Conservation (phyloP, 2,888 invertebrate genomes). For the Callimorpha dominula region DNA sequence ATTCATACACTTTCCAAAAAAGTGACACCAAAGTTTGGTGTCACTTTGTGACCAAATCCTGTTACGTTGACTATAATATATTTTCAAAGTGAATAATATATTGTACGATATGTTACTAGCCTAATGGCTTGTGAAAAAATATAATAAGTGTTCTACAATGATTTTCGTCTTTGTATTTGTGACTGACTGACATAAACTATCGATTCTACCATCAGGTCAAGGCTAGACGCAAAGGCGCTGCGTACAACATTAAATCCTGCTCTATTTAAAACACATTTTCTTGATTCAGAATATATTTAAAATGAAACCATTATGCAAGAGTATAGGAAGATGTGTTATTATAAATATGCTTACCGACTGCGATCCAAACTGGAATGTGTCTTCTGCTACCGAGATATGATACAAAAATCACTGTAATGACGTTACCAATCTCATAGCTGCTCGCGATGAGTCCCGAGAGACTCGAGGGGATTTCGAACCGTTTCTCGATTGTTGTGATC, state of each 20-base stretch:
- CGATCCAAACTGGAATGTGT: slow-evolving; percentile 98
- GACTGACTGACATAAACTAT: slow-evolving; percentile 23
- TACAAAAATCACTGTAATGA: slow-evolving; percentile 98
- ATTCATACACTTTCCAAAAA: no score
- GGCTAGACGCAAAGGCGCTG: slow-evolving; percentile 26
- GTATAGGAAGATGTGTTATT: no score
- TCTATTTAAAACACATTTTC: slow-evolving; percentile 16
- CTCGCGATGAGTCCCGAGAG: slow-evolving; percentile 97
- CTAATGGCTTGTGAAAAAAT: background rate
- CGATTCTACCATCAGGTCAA: slow-evolving; percentile 33
- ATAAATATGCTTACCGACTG: slow-evolving; percentile 89
- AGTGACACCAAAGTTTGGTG: no score
- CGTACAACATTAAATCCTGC: slow-evolving; percentile 20
- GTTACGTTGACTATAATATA: background rate
- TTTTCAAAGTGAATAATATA: background rate
- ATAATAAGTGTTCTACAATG: background rate
- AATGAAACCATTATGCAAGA: background rate
- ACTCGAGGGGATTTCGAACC: slow-evolving; percentile 97
- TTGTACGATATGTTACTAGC: background rate
- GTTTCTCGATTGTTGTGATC: slow-evolving; percentile 98
- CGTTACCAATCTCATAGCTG: slow-evolving; percentile 98
- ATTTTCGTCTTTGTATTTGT: background rate
- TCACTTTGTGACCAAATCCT: no score
- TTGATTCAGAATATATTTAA: slow-evolving; percentile 2
- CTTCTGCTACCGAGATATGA: slow-evolving; percentile 97